Conservation (phyloP, 2,797 vertebrate genomes). For the Leptatherina wallacei region DNA sequence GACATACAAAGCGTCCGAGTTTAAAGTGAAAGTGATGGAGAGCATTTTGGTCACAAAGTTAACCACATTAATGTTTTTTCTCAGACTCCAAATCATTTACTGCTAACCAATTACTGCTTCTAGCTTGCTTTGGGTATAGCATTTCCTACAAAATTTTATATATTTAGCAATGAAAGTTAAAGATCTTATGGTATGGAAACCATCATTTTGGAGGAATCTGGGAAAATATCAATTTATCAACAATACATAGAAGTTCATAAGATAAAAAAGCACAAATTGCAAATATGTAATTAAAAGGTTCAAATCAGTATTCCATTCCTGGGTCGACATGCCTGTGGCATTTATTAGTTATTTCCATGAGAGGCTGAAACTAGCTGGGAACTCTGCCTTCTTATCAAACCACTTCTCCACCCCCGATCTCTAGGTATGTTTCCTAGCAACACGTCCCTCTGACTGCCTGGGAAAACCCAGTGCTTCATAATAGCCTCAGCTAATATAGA, state of each 20-base stretch:
- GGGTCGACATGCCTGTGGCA: constrained; percentile 20
- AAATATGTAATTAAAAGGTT: constrained; percentile 27
- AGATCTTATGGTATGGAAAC: background rate
- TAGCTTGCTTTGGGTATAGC: background rate
- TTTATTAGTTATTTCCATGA: constrained; percentile 49
- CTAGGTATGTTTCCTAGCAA: constrained; percentile 82
- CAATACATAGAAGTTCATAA: background rate
- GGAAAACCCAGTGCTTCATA: constrained; percentile 79
- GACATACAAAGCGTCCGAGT: constrained; percentile 23
- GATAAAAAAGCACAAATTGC: constrained; percentile 32
- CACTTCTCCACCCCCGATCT: constrained; percentile 68
- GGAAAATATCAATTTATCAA: background rate
- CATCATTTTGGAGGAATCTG: background rate
- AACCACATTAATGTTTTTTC: constrained; percentile 2
- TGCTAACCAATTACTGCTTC: background rate
- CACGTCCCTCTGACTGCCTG: constrained; percentile 72
- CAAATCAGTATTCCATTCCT: constrained; percentile 28
- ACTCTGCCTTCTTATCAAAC: constrained; percentile 70
- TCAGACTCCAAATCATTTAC: background rate
- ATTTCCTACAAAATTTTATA: constrained; percentile 6
- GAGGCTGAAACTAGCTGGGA: constrained; percentile 57
- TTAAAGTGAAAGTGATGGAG: constrained; percentile 40
- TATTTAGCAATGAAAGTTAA: constrained; percentile 38
- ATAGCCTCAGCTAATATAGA: constrained; percentile 74
- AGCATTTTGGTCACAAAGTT: constrained; percentile 11